These are phyloP conservation scores for Bryconaethiops microstoma DNA, from an alignment of 2,797 vertebrate genomes.

Conservation along the genomic window DNA sequence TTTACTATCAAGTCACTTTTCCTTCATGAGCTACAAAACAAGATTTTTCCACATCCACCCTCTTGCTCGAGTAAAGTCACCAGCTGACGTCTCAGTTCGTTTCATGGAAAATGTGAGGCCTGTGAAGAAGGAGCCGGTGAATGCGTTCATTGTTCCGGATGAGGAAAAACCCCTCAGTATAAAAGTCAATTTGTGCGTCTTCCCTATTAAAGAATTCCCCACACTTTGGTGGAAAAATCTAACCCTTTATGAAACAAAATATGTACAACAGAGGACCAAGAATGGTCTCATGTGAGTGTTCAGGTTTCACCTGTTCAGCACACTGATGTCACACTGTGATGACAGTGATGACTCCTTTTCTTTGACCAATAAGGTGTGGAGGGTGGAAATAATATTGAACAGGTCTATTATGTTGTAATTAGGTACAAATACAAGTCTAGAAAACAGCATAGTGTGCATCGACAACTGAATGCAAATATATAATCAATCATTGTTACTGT, in stretches of 20 bases:
- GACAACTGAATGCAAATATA: no score
- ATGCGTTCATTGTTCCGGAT: conserved; percentile 55
- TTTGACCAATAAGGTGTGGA: neutral
- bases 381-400: neutral
- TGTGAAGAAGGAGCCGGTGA: conserved; percentile 40
- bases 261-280: conserved; percentile 5
- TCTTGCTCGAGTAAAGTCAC: neutral
- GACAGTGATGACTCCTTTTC: neutral
- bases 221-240: neutral
- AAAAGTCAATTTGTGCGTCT: conserved; percentile 34
- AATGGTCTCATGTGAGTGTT: conserved; percentile 3
- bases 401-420: no score
- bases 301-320: neutral
- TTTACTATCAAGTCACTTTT: conserved; percentile 22
- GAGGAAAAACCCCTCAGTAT: conserved; percentile 38
- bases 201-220: neutral
- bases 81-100: conserved; percentile 18
- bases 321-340: neutral
- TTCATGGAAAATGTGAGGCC: neutral
- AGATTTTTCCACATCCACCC: neutral
- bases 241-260: neutral
- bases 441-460: no score
- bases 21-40: conserved; percentile 24
- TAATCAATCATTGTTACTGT: no score
- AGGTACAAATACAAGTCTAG: no score